Evolutionary conservation across 2,797 vertebrate genomes (phyloP).

Genomic region (Esox masquinongy): DNA sequence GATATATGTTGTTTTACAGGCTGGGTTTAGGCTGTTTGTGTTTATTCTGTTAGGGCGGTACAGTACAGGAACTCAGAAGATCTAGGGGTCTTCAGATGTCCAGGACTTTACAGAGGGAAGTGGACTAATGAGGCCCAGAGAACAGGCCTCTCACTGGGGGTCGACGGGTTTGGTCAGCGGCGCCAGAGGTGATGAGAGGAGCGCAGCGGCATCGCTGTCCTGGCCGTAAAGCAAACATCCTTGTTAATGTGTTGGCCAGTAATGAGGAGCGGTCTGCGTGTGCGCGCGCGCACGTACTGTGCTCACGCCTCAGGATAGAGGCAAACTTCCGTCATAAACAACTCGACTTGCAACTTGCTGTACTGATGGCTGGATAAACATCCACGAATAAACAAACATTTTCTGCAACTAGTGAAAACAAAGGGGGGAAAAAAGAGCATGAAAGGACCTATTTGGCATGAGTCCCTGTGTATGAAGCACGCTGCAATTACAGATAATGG

Average conservation of each 20-base stretch:
- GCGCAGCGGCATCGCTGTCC: conserved; percentile 19
- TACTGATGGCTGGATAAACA: background rate
- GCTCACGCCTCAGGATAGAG: conserved; percentile 2
- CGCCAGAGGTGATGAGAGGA: conserved; percentile 41
- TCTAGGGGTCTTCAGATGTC: conserved; percentile 36
- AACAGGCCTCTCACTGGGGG: conserved; percentile 42
- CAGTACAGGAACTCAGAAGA: conserved; percentile 49
- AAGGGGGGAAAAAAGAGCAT: background rate
- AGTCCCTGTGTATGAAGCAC: conserved; percentile 17
- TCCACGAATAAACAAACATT: background rate
- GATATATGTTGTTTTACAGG: conserved; percentile 33
- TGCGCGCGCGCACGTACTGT: background rate
- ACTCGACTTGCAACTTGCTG: background rate
- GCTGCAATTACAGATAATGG: conserved; percentile 41
- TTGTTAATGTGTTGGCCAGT: conserved; percentile 35
- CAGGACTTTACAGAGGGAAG: conserved; percentile 52
- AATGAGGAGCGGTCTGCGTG: background rate
- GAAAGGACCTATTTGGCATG: conserved; percentile 16
- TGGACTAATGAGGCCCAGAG: conserved; percentile 60
- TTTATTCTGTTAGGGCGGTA: conserved; percentile 45
- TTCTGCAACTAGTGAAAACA: background rate
- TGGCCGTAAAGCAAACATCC: conserved; percentile 21
- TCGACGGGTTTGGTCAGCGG: conserved; percentile 31
- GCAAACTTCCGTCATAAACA: conserved; percentile 10
- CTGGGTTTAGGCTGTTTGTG: conserved; percentile 47